Conservation (phyloP, 1,140 invertebrate genomes). For the Cotesia chilonis region DNA sequence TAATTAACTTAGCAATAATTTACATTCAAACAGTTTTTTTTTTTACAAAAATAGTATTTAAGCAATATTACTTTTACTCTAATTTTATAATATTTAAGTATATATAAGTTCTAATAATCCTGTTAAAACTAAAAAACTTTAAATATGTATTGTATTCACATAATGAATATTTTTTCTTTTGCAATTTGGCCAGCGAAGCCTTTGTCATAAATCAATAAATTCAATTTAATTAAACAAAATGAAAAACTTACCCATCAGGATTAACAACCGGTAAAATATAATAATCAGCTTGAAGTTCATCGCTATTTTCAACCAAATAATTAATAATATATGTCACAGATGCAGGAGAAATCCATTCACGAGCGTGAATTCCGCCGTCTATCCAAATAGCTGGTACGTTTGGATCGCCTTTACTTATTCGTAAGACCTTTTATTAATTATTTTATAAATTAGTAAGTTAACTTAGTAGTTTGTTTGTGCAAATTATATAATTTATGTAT, state of each 20-base stretch:
- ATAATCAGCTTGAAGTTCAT: slow-evolving; percentile 70
- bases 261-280: slow-evolving; percentile 70
- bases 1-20: no score
- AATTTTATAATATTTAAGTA: no score
- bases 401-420: slow-evolving; percentile 69
- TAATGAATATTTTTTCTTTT: no score
- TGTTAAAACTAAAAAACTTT: no score
- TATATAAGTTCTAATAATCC: no score
- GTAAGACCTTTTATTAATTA: slow-evolving; percentile 62
- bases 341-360: slow-evolving; percentile 85
- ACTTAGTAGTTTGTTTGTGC: not conserved
- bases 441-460: slow-evolving; percentile 15
- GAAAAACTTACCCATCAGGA: slow-evolving; percentile 70
- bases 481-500: slow-evolving; percentile 29
- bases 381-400: slow-evolving; percentile 67
- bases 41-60: no score
- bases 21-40: no score
- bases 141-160: no score
- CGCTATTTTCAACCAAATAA: slow-evolving; percentile 79
- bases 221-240: not conserved
- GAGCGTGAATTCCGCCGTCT: slow-evolving; percentile 76
- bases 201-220: no score
- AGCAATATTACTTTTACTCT: no score
- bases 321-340: slow-evolving; percentile 73
- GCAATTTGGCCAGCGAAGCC: no score